phyloP scores from a whole-genome alignment of 2,113 vertebrate species.

The Gnathonemus longibarbis region DNA sequence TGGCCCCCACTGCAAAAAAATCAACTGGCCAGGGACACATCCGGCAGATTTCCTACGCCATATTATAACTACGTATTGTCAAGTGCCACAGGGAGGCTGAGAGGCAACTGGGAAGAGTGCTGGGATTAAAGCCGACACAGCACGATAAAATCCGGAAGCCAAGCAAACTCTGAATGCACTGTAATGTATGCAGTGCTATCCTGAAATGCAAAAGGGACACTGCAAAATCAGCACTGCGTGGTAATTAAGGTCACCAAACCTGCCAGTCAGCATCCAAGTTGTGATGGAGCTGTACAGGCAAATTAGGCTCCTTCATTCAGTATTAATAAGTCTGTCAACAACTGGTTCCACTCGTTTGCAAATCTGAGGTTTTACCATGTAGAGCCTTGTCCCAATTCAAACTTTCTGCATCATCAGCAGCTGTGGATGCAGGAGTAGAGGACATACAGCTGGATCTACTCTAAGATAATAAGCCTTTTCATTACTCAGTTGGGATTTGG shows the following conservation, averaged over 20 bases:
- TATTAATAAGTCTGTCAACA: not conserved
- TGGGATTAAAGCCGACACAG: not conserved
- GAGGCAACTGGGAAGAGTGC: not conserved
- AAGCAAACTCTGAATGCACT: not conserved
- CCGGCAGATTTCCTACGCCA: not conserved
- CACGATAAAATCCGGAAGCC: not conserved
- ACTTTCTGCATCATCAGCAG: not conserved
- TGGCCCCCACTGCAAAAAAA: not conserved
- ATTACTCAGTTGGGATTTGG: too few species aligned
- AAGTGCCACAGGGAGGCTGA: not conserved
- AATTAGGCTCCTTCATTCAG: not conserved
- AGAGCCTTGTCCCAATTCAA: not conserved
- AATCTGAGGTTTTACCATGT: not conserved
- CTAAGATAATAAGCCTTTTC: not conserved
- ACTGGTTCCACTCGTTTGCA: not conserved
- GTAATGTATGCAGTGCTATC: not conserved
- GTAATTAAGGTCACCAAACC: not conserved
- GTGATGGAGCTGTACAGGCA: not conserved
- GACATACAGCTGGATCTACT: not conserved
- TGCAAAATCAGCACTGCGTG: not conserved
- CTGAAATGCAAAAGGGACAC: not conserved
- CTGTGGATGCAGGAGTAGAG: not conserved
- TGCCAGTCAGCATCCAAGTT: not conserved
- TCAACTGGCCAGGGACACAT: not conserved
- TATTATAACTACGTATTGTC: not conserved